phyloP scores from a whole-genome alignment of 2,797 vertebrate genomes.

The Acrocephalus scirpaceus region DNA sequence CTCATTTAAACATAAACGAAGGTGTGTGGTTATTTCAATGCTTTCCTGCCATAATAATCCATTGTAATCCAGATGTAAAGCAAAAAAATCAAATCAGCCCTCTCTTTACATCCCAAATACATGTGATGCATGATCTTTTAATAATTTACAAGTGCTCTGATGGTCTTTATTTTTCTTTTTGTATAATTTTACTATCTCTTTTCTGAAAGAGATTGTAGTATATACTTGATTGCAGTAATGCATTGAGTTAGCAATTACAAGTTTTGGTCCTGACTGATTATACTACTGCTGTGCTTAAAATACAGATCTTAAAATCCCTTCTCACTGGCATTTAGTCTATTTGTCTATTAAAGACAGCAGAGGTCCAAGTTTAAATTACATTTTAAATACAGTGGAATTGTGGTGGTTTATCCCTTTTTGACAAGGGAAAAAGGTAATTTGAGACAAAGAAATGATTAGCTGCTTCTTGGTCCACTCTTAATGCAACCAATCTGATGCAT shows the following conservation, averaged over 20 bases:
- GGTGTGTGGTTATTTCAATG: background rate
- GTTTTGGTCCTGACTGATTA: background rate
- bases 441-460: background rate
- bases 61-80: background rate
- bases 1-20: background rate
- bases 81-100: background rate
- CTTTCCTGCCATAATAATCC: background rate
- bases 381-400: background rate
- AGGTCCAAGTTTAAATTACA: background rate
- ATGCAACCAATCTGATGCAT: background rate
- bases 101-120: background rate
- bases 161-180: background rate
- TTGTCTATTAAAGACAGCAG: background rate
- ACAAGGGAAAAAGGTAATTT: background rate
- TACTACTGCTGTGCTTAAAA: background rate
- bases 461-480: background rate
- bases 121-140: background rate
- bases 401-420: background rate
- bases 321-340: background rate
- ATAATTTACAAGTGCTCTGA: background rate
- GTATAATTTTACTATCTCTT: background rate
- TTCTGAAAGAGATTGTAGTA: background rate
- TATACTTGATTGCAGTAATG: background rate
- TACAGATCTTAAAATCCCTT: background rate
- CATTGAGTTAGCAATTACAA: background rate